Percentiles rank a stretch among this genome's conserved stretches.
Evolutionary conservation across 2,113 vertebrate species (phyloP).

Genomic region (Ophthalmolycus amberensis): DNA sequence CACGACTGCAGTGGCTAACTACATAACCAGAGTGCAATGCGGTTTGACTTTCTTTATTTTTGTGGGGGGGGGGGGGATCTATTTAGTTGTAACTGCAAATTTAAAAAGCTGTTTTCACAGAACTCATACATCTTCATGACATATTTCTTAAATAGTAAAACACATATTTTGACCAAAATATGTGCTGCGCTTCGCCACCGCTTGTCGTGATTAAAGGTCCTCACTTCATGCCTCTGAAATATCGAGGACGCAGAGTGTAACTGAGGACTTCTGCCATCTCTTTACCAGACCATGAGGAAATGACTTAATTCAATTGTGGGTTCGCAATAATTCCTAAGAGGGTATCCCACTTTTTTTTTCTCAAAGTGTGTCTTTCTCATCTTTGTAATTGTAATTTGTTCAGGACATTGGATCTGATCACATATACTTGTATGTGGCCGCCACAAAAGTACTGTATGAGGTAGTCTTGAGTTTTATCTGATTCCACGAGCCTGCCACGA

Average conservation of each 20-base stretch:
- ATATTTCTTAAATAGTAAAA: conserved; percentile 3
- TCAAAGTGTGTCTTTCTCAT: conserved; percentile 43
- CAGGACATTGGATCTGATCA: conserved; percentile 44
- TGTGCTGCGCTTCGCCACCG: neutral
- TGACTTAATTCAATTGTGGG: conserved; percentile 60
- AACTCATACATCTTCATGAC: neutral
- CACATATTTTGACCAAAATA: neutral
- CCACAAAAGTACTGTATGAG: conserved; percentile 26
- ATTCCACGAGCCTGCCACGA: conserved; percentile 39
- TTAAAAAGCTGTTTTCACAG: neutral
- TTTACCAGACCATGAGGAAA: conserved; percentile 50
- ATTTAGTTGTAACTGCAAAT: neutral
- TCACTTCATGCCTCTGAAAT: conserved; percentile 4
- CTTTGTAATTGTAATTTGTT: conserved; percentile 52
- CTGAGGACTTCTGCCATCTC: conserved; percentile 29
- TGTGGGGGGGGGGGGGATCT: neutral
- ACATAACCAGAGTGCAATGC: neutral
- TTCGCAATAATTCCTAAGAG: conserved; percentile 34
- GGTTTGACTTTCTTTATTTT: neutral
- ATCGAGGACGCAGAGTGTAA: conserved; percentile 25
- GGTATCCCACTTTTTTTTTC: conserved; percentile 21
- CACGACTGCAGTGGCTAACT: neutral
- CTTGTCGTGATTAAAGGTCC: neutral
- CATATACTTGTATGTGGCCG: conserved; percentile 1
- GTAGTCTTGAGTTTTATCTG: conserved; percentile 50